Base-by-base conservation (phyloP, 2,113 vertebrate genomes). In the Gracilinanus agilis region DNA sequence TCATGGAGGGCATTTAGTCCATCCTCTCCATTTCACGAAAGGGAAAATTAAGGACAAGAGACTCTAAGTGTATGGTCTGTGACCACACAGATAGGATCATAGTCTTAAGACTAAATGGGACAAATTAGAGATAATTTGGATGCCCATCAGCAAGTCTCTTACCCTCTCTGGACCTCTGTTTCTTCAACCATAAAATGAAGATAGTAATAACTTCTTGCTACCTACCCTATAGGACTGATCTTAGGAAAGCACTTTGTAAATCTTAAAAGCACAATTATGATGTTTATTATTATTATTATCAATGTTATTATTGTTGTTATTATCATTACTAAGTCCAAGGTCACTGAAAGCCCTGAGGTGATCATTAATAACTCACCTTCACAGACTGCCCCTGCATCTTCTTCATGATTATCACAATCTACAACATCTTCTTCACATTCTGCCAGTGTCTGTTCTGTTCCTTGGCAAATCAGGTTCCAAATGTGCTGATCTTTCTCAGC, bases 351-450 rank as follows among this genome's bases (percentile, higher is more conserved):
- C 27, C 54, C 27, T 23, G 0, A 44, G 4, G 6, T 10, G 88
- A 25, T 12, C 55, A 0, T 7, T 7, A 34, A 55, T 4, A 24
- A 96, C 97, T 97, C 55, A 97, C 97, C 1, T 19, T 92, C 89
- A 88, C 97, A 97, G 0, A 0, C 24, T 1, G 24, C 97, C 25
- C 96, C 96, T 0, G 96, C 97, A 27, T 94, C 95, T 19, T 97
- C 92, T 0, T 12, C 0, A 6, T 95, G 89, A 0, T 0, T 0
- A 49, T 96, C 97, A 0, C 54, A 0, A 0, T 40, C 93, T 54
- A 75, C 89, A 0, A 55, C 54, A 19, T 95, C 90, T 4, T 21
- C 0, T 0, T 92, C 40, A 58, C 97, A 97, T 0, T 97, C 3
- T 54, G 40, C 55, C 83, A 97, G 21, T 0, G n/a, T 16, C 7